Evolutionary conservation across 2,888 invertebrate species (phyloP).

Genomic region (Orchesella flavescens): DNA sequence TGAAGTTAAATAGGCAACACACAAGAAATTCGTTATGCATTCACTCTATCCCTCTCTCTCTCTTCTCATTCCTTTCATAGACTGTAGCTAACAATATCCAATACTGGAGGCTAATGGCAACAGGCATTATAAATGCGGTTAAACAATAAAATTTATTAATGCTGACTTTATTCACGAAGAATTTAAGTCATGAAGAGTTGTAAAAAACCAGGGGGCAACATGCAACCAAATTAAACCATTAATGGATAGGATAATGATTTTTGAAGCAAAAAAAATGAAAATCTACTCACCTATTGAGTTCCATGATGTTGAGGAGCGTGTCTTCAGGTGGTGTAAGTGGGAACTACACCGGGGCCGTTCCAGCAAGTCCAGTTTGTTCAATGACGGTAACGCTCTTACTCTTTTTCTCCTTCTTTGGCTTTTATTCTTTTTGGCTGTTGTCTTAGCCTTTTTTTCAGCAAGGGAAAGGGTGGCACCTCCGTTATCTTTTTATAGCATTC

Average conservation of each 20-base stretch:
- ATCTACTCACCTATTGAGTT: conserved; percentile 71
- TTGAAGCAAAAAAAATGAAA: background rate
- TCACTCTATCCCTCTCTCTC: too few species aligned
- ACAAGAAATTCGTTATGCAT: conserved; percentile 29
- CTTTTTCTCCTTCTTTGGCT: conserved; percentile 72
- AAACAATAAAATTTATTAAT: conserved; percentile 41
- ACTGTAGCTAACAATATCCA: background rate
- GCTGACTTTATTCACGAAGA: background rate
- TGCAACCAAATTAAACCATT: too few species aligned
- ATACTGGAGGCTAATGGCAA: conserved; percentile 16
- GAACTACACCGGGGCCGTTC: conserved; percentile 71
- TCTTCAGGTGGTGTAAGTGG: conserved; percentile 72
- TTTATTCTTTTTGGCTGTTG: conserved; percentile 70
- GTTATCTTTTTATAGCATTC: conserved; percentile 75
- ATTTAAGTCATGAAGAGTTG: background rate
- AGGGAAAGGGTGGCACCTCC: conserved; percentile 72
- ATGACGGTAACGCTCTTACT: conserved; percentile 70
- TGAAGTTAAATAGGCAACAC: conserved; percentile 18
- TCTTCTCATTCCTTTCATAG: background rate
- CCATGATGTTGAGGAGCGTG: conserved; percentile 72
- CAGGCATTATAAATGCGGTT: background rate
- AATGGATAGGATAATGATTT: too few species aligned
- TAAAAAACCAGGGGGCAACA: too few species aligned
- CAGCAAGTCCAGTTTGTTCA: conserved; percentile 68
- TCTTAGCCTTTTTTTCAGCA: conserved; percentile 69